Evolutionary conservation across 2,113 vertebrate genomes (phyloP).

Genomic region (Campylomormyrus tamandua): DNA sequence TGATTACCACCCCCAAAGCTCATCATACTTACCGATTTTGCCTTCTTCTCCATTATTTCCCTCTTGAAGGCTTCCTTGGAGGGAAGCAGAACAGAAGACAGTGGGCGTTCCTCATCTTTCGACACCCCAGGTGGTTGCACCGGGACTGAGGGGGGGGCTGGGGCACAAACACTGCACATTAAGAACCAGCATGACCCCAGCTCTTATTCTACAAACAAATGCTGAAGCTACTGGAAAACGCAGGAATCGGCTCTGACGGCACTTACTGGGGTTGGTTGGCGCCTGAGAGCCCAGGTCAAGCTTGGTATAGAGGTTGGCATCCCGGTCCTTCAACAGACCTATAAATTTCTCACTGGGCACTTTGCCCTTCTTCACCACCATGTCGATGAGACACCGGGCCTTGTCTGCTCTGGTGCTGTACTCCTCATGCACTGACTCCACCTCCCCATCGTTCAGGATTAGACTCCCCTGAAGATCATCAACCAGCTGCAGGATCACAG

Average conservation of each 20-base stretch:
- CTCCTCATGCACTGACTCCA: neutral
- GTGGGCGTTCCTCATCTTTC: neutral
- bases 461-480: neutral
- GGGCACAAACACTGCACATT: neutral
- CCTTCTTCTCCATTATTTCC: neutral
- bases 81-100: neutral
- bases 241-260: neutral
- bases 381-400: neutral
- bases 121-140: neutral
- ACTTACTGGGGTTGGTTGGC: neutral
- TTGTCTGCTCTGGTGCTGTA: accelerated
- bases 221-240: neutral
- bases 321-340: neutral
- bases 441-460: neutral
- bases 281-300: neutral
- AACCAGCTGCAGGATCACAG: neutral
- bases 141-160: neutral
- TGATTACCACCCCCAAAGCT: neutral
- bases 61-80: neutral
- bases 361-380: neutral
- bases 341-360: neutral
- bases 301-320: neutral
- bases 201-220: neutral
- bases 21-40: too few relatives aligned
- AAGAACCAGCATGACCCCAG: neutral